A percentile compares a stretch with the other conserved stretches of the same genome.
These are phyloP conservation scores for Plecturocebus donacophilus DNA, from an alignment of 2,113 vertebrate genomes.

Conservation along the genomic window DNA sequence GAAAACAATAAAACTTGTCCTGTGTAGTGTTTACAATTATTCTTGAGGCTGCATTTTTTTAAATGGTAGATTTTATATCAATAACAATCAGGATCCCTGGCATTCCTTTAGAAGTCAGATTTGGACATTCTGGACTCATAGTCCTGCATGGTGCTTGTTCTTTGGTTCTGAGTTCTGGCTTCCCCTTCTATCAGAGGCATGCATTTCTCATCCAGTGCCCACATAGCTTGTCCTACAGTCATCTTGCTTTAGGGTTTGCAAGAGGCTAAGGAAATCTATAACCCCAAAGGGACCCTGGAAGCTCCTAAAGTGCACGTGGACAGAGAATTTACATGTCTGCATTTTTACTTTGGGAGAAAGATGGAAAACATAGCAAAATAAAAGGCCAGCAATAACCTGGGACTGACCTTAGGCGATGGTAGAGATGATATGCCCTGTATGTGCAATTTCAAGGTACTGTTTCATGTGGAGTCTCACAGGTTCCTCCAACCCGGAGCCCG, in stretches of 20 bases:
- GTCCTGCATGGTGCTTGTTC: not conserved
- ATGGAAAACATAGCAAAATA: not conserved
- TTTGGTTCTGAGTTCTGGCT: not conserved
- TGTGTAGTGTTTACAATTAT: not conserved
- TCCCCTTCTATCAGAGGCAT: not conserved
- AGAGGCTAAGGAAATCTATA: not conserved
- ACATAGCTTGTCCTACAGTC: not conserved
- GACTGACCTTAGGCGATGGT: not conserved
- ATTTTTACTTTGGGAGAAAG: not conserved
- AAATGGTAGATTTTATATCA: not conserved
- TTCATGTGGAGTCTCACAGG: accelerated
- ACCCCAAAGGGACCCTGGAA: not conserved
- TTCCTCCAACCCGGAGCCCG: accelerated
- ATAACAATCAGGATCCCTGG: not conserved
- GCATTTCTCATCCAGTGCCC: accelerated
- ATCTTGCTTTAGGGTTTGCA: not conserved
- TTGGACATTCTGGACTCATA: not conserved
- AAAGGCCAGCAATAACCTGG: not conserved
- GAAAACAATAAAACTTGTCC: not conserved
- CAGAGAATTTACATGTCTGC: not conserved
- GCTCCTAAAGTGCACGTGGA: not conserved
- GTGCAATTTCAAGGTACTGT: not conserved
- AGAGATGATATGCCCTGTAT: accelerated
- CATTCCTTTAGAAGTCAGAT: not conserved
- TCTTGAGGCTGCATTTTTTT: not conserved